Evolutionary conservation across 2,797 vertebrate species (phyloP).

Genomic region (Avahi laniger): DNA sequence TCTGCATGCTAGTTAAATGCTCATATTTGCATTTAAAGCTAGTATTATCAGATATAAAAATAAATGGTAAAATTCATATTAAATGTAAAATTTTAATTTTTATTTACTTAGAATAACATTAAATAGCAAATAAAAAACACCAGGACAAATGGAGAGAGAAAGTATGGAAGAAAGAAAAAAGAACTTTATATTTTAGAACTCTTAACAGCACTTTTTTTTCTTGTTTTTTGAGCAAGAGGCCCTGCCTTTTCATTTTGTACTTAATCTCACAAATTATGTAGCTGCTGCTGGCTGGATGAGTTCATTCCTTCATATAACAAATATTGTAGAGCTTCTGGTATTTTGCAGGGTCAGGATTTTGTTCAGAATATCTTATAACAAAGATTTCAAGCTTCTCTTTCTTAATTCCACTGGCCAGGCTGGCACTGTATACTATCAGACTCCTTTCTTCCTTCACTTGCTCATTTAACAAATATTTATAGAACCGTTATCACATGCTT

Average conservation of each 20-base stretch:
- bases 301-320: background rate
- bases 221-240: background rate
- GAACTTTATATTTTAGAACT: background rate
- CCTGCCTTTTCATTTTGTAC: background rate
- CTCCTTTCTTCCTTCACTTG: background rate
- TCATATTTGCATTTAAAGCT: background rate
- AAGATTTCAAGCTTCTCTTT: background rate
- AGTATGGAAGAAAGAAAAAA: background rate
- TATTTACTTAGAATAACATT: background rate
- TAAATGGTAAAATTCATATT: background rate
- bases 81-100: background rate
- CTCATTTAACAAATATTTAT: slow-evolving; percentile 1
- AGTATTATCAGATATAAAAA: background rate
- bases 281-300: background rate
- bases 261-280: background rate
- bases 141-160: background rate
- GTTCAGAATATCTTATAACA: background rate
- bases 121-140: background rate
- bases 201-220: background rate
- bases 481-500: background rate
- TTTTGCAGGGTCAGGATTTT: background rate
- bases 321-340: background rate
- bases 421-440: background rate
- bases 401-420: background rate
- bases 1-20: background rate